A percentile compares a stretch with the other conserved stretches of the same genome.
phyloP scores from a whole-genome alignment of 2,888 invertebrate genomes.

The Maniola hyperantus region DNA sequence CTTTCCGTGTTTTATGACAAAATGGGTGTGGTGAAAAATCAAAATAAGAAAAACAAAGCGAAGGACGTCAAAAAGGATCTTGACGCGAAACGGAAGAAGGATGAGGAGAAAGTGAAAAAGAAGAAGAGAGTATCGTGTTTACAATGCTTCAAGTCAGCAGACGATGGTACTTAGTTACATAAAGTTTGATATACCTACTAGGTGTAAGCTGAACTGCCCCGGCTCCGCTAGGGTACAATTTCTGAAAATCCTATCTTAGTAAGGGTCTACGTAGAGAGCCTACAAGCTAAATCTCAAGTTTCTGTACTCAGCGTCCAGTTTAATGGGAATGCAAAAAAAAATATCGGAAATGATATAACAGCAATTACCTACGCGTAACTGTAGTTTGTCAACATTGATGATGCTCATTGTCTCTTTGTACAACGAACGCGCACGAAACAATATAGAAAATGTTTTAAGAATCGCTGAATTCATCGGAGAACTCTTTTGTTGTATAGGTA shows the following conservation, averaged over 20 bases:
- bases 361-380: slow-evolving; percentile 34
- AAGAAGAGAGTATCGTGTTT: slow-evolving; percentile 79
- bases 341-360: slow-evolving; percentile 28
- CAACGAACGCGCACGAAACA: slow-evolving; percentile 9
- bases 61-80: slow-evolving; percentile 49
- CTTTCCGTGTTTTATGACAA: slow-evolving; percentile 48
- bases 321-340: background rate
- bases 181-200: background rate
- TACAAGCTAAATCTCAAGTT: too few species aligned
- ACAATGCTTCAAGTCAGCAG: slow-evolving; percentile 77
- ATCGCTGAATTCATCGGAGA: slow-evolving; percentile 14
- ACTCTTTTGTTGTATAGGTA: slow-evolving; percentile 11
- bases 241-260: too few species aligned
- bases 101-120: slow-evolving; percentile 75
- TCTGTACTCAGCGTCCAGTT: too few species aligned
- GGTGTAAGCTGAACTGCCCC: too few species aligned
- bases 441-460: slow-evolving; percentile 15
- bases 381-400: slow-evolving; percentile 40
- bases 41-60: slow-evolving; percentile 64
- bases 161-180: slow-evolving; percentile 63
- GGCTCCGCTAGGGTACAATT: too few species aligned
- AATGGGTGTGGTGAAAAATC: slow-evolving; percentile 77
- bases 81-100: slow-evolving; percentile 67
- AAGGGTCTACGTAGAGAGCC: too few species aligned
- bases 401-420: slow-evolving; percentile 22